These are phyloP conservation scores for Diachrysia chrysitis DNA, from an alignment of 2,888 invertebrate species.

Conservation along the genomic window DNA sequence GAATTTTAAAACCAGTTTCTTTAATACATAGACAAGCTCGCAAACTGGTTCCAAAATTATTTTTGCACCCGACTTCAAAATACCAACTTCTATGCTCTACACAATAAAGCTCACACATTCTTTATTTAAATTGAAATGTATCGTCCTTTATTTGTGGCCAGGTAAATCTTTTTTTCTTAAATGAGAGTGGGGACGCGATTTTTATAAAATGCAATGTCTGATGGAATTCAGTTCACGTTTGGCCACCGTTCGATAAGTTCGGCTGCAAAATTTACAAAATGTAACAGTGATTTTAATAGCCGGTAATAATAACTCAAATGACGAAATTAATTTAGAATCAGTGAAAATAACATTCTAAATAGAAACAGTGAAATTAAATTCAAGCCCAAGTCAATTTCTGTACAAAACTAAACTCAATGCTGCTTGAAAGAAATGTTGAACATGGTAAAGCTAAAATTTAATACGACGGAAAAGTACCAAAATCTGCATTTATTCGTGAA, in stretches of 20 bases:
- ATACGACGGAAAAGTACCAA: constrained; percentile 20
- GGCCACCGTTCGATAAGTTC: constrained; percentile 54
- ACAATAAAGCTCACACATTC: constrained; percentile 5
- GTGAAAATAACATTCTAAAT: not conserved
- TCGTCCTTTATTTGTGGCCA: constrained; percentile 23
- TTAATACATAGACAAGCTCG: constrained; percentile 53
- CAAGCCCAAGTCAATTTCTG: not conserved
- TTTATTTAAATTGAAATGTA: not conserved
- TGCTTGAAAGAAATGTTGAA: constrained; percentile 9
- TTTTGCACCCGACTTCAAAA: constrained; percentile 19
- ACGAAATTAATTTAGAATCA: constrained; percentile 6
- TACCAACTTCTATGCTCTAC: constrained; percentile 33
- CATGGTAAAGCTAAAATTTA: constrained; percentile 16
- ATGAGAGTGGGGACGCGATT: constrained; percentile 61
- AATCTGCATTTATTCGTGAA: constrained; percentile 21
- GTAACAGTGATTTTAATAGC: constrained; percentile 20
- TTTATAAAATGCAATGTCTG: constrained; percentile 45
- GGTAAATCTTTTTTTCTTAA: constrained; percentile 35
- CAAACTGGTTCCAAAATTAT: constrained; percentile 37
- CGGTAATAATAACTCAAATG: not conserved
- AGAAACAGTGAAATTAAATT: not conserved
- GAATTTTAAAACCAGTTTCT: constrained; percentile 52
- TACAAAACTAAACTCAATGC: not conserved
- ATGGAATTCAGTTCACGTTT: constrained; percentile 53
- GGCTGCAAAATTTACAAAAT: constrained; percentile 37